Evolutionary conservation across 2,888 invertebrate species (phyloP).

Genomic region (Diplazon laetatorius): DNA sequence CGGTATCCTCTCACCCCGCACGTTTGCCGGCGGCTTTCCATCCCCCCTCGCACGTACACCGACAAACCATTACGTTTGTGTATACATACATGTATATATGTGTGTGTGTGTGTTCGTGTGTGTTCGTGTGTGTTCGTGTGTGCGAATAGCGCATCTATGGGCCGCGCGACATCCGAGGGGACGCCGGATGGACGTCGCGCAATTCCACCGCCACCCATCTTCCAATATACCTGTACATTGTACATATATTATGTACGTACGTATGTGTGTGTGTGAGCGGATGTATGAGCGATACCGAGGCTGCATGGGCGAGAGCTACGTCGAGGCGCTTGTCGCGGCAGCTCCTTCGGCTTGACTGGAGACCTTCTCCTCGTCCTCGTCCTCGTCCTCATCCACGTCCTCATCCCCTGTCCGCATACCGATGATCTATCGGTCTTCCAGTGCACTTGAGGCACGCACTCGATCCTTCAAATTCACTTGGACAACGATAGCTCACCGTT

Average conservation of each 20-base stretch:
- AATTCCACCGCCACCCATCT: slow-evolving; percentile 29
- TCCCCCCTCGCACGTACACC: slow-evolving; percentile 45
- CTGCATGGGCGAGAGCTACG: slow-evolving; percentile 18
- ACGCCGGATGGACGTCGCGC: slow-evolving; percentile 32
- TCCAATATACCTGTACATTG: slow-evolving; percentile 26
- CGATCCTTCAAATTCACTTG: slow-evolving; percentile 30
- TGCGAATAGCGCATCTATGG: slow-evolving; percentile 47
- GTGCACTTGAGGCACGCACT: slow-evolving; percentile 14
- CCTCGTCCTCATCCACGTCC: slow-evolving; percentile 20
- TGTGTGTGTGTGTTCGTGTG: too few species aligned
- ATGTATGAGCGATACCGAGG: not conserved
- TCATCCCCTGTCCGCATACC: slow-evolving; percentile 32
- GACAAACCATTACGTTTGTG: slow-evolving; percentile 39
- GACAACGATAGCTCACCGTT: not conserved
- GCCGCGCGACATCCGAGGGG: slow-evolving; percentile 40
- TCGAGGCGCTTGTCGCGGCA: slow-evolving; percentile 53
- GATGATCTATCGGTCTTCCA: slow-evolving; percentile 57
- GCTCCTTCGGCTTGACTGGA: slow-evolving; percentile 42
- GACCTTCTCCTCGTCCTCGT: slow-evolving; percentile 24
- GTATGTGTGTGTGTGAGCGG: not conserved
- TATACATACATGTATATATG: too few species aligned
- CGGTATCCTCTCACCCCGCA: slow-evolving; percentile 13
- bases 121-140: too few species aligned
- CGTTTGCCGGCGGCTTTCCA: slow-evolving; percentile 25
- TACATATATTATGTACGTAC: too few species aligned